Evolutionary conservation across 2,888 invertebrate species (phyloP), one percentile per base, ranked within the genome.

Genomic region (Frankliniella fusca): DNA sequence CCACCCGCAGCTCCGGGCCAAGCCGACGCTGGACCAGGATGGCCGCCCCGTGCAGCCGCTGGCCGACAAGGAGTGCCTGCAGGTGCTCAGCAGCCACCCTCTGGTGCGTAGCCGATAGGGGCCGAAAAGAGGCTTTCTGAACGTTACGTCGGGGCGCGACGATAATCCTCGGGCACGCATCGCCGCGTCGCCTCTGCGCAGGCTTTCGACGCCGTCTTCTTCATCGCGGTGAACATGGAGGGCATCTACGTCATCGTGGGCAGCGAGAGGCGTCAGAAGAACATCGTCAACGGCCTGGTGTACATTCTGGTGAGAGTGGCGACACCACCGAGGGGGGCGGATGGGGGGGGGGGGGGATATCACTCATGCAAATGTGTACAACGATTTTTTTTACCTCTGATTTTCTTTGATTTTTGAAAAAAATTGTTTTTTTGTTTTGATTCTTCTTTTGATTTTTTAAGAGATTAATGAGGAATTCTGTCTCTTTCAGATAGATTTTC

Each of bases 171-270:
- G 23, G 7, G 70, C n/a, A 7, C 23, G 70, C 7, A 0, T 7
- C 70, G 38, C 61, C n/a, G 61, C 11, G 61, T 8, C 15, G 61
- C 61, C 12, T 76, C 54, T 28, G 49, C 81, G 3, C 87, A 93
- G 92, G 93, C 93, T 1, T 94, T 94, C 84, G 95, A 95, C 87
- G 94, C 94, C 8, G 92, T 94, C 0, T 94, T 94, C 87, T 93
- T 95, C 87, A 93, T 94, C 88, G 93, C 92, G 0, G 91, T 91
- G 48, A 91, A 91, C 84, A 86, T 87, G 28, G 89, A 90, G 20
- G 94, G 94, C 0, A 89, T 91, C 70, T 94, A 92, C 85, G 87
- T 94, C 49, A 91, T 93, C 85, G 90, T 91, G 0, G 94, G 94
- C 0, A 90, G 91, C 84, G 93, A 94, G 86, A 87, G 93, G n/a